phyloP scores from a whole-genome alignment of 2,797 vertebrate genomes.

The Anabacerthia variegaticeps region DNA sequence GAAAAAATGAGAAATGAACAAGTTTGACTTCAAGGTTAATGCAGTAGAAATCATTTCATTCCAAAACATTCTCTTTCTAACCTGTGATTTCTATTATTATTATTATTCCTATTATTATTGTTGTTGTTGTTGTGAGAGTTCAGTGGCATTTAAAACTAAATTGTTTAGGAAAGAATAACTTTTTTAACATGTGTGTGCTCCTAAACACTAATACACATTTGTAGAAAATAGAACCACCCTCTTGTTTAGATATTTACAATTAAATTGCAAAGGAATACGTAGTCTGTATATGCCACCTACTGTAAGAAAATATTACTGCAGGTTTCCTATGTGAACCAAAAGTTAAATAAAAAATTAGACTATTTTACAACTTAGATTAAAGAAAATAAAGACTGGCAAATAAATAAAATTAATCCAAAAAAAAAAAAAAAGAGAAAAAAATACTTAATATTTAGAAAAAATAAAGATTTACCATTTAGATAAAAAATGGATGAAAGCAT shows the following conservation, averaged over 20 bases:
- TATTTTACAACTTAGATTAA: neutral
- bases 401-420: neutral
- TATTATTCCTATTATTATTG: neutral
- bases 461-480: neutral
- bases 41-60: conserved; percentile 13
- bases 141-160: neutral
- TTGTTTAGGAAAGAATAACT: neutral
- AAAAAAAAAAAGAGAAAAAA: neutral
- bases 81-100: neutral
- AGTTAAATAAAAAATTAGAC: neutral
- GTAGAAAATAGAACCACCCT: conserved; percentile 33
- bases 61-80: neutral
- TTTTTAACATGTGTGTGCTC: neutral
- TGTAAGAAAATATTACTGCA: conserved; percentile 51
- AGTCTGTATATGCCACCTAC: conserved; percentile 73
- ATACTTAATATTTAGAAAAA: neutral
- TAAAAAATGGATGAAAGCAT: neutral
- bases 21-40: conserved; percentile 42
- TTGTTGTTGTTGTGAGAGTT: neutral
- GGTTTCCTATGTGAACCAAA: neutral
- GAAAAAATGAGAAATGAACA: conserved; percentile 6
- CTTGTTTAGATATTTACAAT: neutral
- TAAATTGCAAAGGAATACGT: neutral
- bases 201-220: conserved; percentile 42
- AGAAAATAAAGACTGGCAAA: neutral